A percentile compares a stretch with the other conserved stretches of the same genome.
These are phyloP conservation scores for Orientallactaga bullata DNA, from an alignment of 2,113 vertebrate species.

Conservation along the genomic window DNA sequence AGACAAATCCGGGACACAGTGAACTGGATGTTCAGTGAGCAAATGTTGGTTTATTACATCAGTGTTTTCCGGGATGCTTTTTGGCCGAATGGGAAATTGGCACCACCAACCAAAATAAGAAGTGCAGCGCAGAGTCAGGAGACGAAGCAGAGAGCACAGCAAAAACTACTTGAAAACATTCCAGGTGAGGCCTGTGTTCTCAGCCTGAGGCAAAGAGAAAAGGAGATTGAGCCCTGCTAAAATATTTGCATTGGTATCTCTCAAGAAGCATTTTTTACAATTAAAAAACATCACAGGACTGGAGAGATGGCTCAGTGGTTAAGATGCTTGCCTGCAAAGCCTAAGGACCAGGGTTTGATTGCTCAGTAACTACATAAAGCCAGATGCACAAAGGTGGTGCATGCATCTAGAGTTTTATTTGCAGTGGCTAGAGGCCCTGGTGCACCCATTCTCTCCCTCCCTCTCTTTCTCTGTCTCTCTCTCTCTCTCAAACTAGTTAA, in stretches of 20 bases:
- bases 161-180: slow-evolving; percentile 98
- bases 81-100: slow-evolving; percentile 96
- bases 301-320: too few relatives aligned
- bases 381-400: too few relatives aligned
- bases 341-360: too few relatives aligned
- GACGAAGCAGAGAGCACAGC: slow-evolving; percentile 96
- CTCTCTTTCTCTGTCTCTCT: too few relatives aligned
- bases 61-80: slow-evolving; percentile 95
- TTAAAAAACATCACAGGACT: background rate
- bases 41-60: slow-evolving; percentile 98
- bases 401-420: too few relatives aligned
- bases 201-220: background rate
- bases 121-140: slow-evolving; percentile 90
- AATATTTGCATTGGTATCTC: background rate
- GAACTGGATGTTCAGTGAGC: slow-evolving; percentile 98
- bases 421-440: too few relatives aligned
- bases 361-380: too few relatives aligned
- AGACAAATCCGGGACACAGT: slow-evolving; percentile 99
- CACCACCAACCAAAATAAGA: slow-evolving; percentile 88
- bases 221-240: background rate
- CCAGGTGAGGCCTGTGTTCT: slow-evolving; percentile 90
- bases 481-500: too few relatives aligned
- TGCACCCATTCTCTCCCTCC: too few relatives aligned
- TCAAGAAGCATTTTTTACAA: background rate
- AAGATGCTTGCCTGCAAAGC: too few relatives aligned